Percentiles rank a stretch among this genome's conserved stretches.
Conservation (phyloP, 2,797 vertebrate species). For the Alectoris magna region DNA sequence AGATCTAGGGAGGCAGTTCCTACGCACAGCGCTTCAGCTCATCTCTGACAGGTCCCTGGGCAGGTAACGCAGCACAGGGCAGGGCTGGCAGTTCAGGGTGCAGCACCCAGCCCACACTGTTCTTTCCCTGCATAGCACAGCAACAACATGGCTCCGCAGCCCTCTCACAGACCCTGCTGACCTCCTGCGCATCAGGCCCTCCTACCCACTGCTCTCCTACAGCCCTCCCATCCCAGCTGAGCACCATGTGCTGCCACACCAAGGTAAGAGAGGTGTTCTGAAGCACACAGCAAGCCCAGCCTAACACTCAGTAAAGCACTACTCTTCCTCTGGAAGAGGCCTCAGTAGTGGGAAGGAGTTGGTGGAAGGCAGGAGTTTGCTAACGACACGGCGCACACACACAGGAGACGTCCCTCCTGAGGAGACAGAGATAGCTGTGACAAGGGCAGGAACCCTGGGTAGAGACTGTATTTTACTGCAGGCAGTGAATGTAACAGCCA, state of each 20-base stretch:
- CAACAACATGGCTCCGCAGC: not conserved
- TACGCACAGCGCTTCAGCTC: not conserved
- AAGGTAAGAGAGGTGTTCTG: not conserved
- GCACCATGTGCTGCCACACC: not conserved
- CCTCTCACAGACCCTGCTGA: not conserved
- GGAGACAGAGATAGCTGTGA: accelerated
- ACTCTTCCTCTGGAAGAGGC: not conserved
- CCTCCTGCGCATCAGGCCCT: not conserved
- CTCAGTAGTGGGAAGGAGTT: not conserved
- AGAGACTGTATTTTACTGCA: not conserved
- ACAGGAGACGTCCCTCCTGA: not conserved
- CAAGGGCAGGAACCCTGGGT: not conserved
- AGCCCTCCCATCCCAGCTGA: not conserved
- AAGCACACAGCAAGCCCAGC: not conserved
- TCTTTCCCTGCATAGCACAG: not conserved
- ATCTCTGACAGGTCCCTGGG: not conserved
- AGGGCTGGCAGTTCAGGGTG: not conserved
- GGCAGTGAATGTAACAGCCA: not conserved
- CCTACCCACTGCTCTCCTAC: not conserved
- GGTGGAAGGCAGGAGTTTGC: not conserved
- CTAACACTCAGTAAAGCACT: accelerated
- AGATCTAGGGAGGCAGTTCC: not conserved
- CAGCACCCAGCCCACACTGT: not conserved
- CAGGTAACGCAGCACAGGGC: not conserved
- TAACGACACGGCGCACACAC: not conserved